A percentile compares a stretch with the other conserved stretches of the same genome.
Conservation (phyloP, 2,113 vertebrate species). For the Heterotilapia buettikoferi region DNA sequence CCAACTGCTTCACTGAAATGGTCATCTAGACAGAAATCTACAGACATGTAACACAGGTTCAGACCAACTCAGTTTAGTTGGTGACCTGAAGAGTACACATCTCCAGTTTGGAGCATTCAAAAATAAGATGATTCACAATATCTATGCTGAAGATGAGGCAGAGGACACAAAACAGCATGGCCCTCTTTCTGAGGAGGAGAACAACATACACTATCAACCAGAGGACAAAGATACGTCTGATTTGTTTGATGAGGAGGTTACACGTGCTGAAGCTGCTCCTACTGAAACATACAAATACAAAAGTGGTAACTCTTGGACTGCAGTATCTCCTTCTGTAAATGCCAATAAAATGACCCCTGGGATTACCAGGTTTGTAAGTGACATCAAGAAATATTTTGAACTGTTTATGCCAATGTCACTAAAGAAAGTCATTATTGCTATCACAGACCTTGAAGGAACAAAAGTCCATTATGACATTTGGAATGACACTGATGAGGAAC, state of each 20-base stretch:
- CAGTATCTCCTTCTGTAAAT: background rate
- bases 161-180: too few species aligned
- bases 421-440: background rate
- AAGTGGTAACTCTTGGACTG: background rate
- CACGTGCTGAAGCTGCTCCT: background rate
- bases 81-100: background rate
- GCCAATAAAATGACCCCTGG: background rate
- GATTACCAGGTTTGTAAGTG: background rate
- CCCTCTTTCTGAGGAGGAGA: background rate
- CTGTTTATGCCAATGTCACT: background rate
- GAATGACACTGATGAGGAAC: background rate
- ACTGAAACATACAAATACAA: background rate
- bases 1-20: background rate
- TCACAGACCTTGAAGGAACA: background rate
- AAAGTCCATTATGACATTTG: background rate
- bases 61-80: background rate
- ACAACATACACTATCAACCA: background rate
- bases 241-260: background rate
- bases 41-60: background rate
- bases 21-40: background rate
- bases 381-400: background rate
- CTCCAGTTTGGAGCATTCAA: background rate
- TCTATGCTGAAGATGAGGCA: background rate
- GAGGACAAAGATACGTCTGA: accelerated
- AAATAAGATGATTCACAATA: background rate